phyloP scores from a whole-genome alignment of 1,140 invertebrate species.

The Ostrea edulis region DNA sequence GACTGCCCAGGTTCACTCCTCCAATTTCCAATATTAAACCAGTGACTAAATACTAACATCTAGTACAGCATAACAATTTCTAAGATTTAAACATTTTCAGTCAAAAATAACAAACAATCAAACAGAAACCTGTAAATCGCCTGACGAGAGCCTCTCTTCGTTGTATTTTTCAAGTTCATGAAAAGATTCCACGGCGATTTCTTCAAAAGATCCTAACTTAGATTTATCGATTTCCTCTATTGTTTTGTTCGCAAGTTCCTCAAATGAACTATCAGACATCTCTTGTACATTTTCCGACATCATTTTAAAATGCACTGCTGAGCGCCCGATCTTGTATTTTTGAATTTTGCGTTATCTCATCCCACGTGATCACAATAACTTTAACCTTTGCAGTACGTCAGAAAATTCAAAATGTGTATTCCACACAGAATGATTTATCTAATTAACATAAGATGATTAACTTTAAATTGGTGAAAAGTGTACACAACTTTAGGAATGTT shows the following conservation, averaged over 20 bases:
- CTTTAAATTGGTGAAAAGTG: too few relatives aligned
- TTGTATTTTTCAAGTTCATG: conserved; percentile 37
- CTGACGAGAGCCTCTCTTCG: conserved; percentile 1
- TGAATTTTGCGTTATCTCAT: conserved; percentile 17
- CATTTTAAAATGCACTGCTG: not conserved
- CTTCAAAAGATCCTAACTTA: conserved; percentile 35
- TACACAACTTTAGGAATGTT: too few relatives aligned
- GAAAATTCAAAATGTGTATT: conserved; percentile 7
- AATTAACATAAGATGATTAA: not conserved
- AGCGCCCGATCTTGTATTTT: conserved; percentile 7
- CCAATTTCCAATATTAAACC: too few relatives aligned
- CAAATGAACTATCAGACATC: conserved; percentile 10
- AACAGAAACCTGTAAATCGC: conserved; percentile 36
- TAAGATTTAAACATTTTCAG: too few relatives aligned
- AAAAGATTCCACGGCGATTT: conserved; percentile 32
- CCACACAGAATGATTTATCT: not conserved
- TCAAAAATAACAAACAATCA: not conserved
- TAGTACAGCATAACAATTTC: too few relatives aligned
- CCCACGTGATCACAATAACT: not conserved
- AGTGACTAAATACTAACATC: too few relatives aligned
- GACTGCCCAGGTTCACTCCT: too few relatives aligned
- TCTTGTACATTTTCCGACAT: not conserved
- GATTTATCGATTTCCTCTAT: conserved; percentile 2
- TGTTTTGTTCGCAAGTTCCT: conserved; percentile 15
- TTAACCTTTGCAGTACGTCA: not conserved